Percentiles rank a stretch among this genome's conserved stretches.
These are phyloP conservation scores for Andrena bucephala DNA, from an alignment of 2,888 invertebrate species.

Conservation along the genomic window DNA sequence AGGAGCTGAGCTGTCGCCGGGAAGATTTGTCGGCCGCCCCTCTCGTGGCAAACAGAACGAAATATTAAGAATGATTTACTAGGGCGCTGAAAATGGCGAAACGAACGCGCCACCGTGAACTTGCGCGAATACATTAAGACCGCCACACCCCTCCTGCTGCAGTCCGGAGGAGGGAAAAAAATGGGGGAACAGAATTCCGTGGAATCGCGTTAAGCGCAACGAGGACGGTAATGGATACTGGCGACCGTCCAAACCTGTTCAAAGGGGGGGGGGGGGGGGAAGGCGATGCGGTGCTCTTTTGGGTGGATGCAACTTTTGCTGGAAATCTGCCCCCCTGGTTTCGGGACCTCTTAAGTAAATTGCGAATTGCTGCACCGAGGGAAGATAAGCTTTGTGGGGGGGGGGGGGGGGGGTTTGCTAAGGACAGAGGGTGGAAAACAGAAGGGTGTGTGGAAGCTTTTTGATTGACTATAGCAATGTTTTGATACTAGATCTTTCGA, in stretches of 20 bases:
- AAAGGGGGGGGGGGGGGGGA: neutral
- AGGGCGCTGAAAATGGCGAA: conserved; percentile 27
- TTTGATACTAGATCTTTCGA: no score
- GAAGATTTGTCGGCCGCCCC: conserved; percentile 33
- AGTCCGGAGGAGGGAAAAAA: neutral
- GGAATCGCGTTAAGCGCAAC: conserved; percentile 44
- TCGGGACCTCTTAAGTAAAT: no score
- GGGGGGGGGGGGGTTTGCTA: no score
- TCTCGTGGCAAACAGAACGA: conserved; percentile 1
- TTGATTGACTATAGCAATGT: no score
- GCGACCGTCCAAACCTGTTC: conserved; percentile 64
- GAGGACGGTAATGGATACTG: conserved; percentile 71
- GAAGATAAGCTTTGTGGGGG: no score
- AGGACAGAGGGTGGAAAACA: no score
- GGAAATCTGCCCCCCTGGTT: neutral
- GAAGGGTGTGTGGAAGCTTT: no score
- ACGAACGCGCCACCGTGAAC: conserved; percentile 14
- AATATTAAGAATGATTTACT: conserved; percentile 46
- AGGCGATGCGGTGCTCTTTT: conserved; percentile 4
- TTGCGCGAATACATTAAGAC: conserved; percentile 46
- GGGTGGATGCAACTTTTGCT: neutral
- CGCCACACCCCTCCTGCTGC: neutral
- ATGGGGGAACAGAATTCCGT: conserved; percentile 16
- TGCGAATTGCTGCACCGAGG: no score
- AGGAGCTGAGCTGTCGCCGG: conserved; percentile 3